phyloP scores from a whole-genome alignment of 2,113 vertebrate species.

The Peromyscus polionotus region DNA sequence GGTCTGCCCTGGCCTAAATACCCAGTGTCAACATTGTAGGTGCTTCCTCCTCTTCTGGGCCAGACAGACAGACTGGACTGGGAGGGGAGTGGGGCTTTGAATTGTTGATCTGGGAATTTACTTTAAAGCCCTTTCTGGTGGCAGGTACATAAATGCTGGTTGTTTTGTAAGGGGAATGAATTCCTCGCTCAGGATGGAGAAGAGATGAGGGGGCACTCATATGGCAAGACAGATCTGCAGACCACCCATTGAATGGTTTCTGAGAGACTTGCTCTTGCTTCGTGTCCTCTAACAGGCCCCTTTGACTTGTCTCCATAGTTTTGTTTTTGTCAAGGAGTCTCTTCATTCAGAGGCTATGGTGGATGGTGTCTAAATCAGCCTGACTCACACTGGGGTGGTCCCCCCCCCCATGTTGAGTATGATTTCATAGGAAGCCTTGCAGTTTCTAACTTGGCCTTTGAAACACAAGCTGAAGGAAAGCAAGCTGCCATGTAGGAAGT shows the following conservation, averaged over 20 bases:
- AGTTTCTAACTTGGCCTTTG: background rate
- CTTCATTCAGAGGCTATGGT: background rate
- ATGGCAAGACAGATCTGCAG: background rate
- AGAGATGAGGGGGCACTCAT: background rate
- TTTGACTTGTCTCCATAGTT: background rate
- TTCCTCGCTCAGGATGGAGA: background rate
- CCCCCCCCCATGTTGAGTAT: background rate
- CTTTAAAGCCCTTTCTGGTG: background rate
- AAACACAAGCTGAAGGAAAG: background rate
- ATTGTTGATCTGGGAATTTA: background rate
- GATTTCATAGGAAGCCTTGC: background rate
- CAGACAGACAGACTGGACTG: background rate
- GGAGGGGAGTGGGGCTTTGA: background rate
- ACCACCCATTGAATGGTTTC: background rate
- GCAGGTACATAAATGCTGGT: background rate
- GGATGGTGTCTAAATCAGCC: background rate
- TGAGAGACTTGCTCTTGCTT: background rate
- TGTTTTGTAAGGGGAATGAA: background rate
- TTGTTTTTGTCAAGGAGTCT: background rate
- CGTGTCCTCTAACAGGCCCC: background rate
- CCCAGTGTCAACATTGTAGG: background rate
- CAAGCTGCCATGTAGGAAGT: background rate
- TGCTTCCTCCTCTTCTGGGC: background rate
- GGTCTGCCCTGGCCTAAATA: background rate
- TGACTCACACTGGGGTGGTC: too few species aligned